Conservation (phyloP, 2,797 vertebrate species). For the Protosalanx chinensis region DNA sequence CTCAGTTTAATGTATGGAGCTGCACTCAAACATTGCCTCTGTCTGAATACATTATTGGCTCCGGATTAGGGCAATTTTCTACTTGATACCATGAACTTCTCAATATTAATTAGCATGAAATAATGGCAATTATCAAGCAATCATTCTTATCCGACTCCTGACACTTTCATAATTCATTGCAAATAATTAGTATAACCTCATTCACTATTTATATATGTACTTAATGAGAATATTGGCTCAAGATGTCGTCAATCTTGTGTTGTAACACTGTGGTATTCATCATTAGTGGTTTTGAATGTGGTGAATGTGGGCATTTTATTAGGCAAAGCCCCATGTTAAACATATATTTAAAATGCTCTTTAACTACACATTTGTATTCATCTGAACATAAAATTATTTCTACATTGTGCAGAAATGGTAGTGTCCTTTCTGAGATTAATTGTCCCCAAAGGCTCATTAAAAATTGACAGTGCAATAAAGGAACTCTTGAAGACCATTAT, state of each 20-base stretch:
- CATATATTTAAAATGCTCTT: neutral
- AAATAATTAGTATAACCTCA: constrained; percentile 37
- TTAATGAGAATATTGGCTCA: neutral
- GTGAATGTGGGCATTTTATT: neutral
- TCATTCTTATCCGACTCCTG: constrained; percentile 42
- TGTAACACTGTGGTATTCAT: too few relatives aligned
- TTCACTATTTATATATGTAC: constrained; percentile 42
- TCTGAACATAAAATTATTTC: neutral
- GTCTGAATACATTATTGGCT: constrained; percentile 23
- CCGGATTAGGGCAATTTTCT: constrained; percentile 14
- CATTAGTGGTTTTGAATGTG: too few relatives aligned
- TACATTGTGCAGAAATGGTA: neutral
- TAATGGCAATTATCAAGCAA: constrained; percentile 32
- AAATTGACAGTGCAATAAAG: neutral
- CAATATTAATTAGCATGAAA: constrained; percentile 52
- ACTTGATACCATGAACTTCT: constrained; percentile 46
- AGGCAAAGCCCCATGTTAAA: neutral
- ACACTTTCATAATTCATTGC: constrained; percentile 41
- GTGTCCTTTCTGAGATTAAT: neutral
- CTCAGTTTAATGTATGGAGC: neutral
- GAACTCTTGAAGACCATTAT: neutral
- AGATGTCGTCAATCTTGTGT: neutral
- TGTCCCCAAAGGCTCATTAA: neutral
- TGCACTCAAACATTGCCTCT: constrained; percentile 12
- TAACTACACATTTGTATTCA: too few relatives aligned